Evolutionary conservation across 1,140 invertebrate genomes (phyloP).

Genomic region (Antheraea mylitta): DNA sequence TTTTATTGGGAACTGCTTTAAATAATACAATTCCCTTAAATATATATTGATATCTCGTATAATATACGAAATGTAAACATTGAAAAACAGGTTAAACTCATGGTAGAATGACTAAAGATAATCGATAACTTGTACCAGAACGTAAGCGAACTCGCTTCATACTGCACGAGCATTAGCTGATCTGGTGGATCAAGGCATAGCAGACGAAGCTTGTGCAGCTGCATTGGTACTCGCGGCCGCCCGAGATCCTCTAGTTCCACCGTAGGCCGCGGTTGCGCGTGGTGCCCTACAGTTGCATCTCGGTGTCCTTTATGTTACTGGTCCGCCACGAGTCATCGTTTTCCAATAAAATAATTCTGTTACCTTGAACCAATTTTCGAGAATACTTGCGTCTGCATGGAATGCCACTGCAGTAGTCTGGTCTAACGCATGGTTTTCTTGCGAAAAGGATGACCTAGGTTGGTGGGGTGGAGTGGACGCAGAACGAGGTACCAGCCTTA

Average conservation of each 20-base stretch:
- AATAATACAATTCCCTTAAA: not conserved
- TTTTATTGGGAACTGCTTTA: not conserved
- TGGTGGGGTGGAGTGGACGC: constrained; percentile 67
- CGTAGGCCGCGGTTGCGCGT: constrained; percentile 62
- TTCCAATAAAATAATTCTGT: constrained; percentile 70
- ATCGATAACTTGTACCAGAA: constrained; percentile 39
- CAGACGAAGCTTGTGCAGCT: constrained; percentile 55
- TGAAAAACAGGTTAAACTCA: not conserved
- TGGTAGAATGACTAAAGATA: not conserved
- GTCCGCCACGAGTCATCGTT: constrained; percentile 55
- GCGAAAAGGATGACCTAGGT: constrained; percentile 43
- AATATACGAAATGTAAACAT: too few relatives aligned
- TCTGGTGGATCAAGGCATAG: constrained; percentile 54
- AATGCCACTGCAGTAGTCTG: constrained; percentile 61
- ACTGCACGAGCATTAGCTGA: constrained; percentile 64
- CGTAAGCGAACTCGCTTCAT: constrained; percentile 55
- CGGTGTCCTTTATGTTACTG: constrained; percentile 62
- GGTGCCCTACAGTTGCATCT: constrained; percentile 71
- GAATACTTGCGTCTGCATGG: constrained; percentile 67
- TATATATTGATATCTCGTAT: not conserved
- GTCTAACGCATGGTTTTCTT: constrained; percentile 68
- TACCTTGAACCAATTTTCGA: constrained; percentile 62
- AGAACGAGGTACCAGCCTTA: constrained; percentile 44
- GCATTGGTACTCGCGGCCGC: constrained; percentile 61
- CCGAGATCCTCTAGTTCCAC: constrained; percentile 47